Evolutionary conservation across 2,797 vertebrate species (phyloP).

Genomic region (Manis javanica): DNA sequence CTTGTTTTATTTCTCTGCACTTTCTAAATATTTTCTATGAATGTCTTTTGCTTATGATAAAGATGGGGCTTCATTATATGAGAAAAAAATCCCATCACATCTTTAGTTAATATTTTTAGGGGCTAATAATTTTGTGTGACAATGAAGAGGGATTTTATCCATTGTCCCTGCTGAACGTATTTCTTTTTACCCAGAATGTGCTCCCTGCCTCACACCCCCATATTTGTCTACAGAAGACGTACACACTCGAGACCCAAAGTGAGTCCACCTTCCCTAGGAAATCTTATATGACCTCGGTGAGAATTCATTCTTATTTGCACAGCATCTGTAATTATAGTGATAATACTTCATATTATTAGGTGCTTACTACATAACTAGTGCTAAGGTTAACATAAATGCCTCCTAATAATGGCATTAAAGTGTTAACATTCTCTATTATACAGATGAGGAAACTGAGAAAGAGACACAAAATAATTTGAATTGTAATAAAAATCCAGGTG

Average conservation of each 20-base stretch:
- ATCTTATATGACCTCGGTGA: background rate
- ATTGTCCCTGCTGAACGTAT: background rate
- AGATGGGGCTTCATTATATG: background rate
- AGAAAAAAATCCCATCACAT: background rate
- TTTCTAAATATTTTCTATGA: conserved; percentile 24
- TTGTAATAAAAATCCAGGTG: background rate
- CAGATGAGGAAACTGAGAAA: background rate
- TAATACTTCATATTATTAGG: background rate
- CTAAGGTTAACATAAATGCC: background rate
- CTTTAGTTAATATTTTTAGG: background rate
- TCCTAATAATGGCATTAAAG: background rate
- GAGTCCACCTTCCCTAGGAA: background rate
- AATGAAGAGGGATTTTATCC: background rate
- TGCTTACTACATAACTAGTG: background rate
- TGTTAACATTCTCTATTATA: background rate
- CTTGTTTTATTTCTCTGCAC: background rate
- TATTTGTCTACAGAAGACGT: background rate
- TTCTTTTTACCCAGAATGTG: background rate
- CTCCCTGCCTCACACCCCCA: background rate
- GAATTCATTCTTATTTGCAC: background rate
- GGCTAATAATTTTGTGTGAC: background rate
- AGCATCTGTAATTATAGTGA: background rate
- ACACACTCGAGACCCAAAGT: background rate
- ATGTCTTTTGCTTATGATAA: background rate
- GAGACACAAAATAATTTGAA: background rate